phyloP scores from a whole-genome alignment of 2,797 vertebrate species.

The Lagocephalus sceleratus region DNA sequence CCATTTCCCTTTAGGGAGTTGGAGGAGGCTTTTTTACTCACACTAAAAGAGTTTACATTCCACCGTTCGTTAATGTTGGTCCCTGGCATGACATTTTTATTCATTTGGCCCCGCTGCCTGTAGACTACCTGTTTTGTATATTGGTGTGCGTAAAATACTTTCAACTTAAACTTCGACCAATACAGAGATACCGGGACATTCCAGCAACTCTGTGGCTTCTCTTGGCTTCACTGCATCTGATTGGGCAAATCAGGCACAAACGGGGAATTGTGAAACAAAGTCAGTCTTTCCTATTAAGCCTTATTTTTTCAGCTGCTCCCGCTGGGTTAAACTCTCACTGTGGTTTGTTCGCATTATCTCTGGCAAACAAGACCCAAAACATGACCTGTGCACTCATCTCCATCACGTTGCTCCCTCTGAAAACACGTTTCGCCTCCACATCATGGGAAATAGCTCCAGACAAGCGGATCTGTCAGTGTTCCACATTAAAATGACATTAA shows the following conservation, averaged over 20 bases:
- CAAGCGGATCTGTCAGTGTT: constrained; percentile 21
- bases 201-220: too few relatives aligned
- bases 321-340: constrained; percentile 14
- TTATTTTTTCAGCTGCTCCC: constrained; percentile 32
- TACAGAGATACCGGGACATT: too few relatives aligned
- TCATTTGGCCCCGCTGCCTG: too few relatives aligned
- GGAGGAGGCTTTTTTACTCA: too few relatives aligned
- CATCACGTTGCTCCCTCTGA: constrained; percentile 33
- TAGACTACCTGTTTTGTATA: too few relatives aligned
- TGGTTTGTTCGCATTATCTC: constrained; percentile 39
- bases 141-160: too few relatives aligned
- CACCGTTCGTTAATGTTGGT: too few relatives aligned
- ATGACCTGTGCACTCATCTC: constrained; percentile 36
- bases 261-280: not conserved
- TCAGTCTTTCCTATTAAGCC: constrained; percentile 1
- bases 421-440: constrained; percentile 31
- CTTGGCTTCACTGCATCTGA: too few relatives aligned
- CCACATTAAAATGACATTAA: constrained; percentile 22
- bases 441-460: constrained; percentile 24
- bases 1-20: too few relatives aligned
- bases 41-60: too few relatives aligned
- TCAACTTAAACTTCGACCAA: too few relatives aligned
- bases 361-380: constrained; percentile 50
- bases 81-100: too few relatives aligned
- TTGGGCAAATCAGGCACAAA: not conserved